phyloP scores from a whole-genome alignment of 1,140 invertebrate species.

The Galendromus occidentalis region DNA sequence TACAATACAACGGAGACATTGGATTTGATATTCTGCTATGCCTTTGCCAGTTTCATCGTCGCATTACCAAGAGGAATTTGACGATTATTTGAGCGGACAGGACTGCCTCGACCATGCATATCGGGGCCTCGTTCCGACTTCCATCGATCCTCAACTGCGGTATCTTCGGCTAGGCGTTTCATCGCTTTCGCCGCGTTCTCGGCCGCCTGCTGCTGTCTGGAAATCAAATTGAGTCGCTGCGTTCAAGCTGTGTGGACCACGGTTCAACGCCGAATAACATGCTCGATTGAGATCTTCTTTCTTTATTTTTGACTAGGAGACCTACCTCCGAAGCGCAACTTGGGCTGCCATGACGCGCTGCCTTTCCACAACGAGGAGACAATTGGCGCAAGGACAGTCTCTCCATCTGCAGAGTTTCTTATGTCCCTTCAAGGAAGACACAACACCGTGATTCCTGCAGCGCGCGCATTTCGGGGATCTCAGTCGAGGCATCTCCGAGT shows the following conservation, averaged over 20 bases:
- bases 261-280: too few relatives aligned
- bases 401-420: slow-evolving; percentile 90
- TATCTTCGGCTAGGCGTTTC: neutral
- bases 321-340: slow-evolving; percentile 56
- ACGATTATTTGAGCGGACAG: too few relatives aligned
- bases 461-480: slow-evolving; percentile 92
- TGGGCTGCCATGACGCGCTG: slow-evolving; percentile 96
- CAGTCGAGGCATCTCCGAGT: slow-evolving; percentile 17
- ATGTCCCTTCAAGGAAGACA: slow-evolving; percentile 90
- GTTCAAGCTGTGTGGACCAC: too few relatives aligned
- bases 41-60: too few relatives aligned
- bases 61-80: too few relatives aligned
- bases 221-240: neutral
- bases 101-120: too few relatives aligned
- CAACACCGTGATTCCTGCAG: slow-evolving; percentile 90
- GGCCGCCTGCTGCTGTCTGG: neutral
- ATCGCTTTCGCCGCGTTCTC: slow-evolving; percentile 1
- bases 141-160: neutral
- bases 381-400: slow-evolving; percentile 89
- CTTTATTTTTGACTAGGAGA: too few relatives aligned
- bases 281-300: too few relatives aligned
- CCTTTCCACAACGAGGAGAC: slow-evolving; percentile 91
- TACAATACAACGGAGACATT: too few relatives aligned
- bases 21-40: too few relatives aligned
- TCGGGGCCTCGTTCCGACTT: too few relatives aligned